Percentiles rank a stretch among this genome's conserved stretches.
These are phyloP conservation scores for Gobio gobio DNA, from an alignment of 2,113 vertebrate genomes.

Conservation along the genomic window DNA sequence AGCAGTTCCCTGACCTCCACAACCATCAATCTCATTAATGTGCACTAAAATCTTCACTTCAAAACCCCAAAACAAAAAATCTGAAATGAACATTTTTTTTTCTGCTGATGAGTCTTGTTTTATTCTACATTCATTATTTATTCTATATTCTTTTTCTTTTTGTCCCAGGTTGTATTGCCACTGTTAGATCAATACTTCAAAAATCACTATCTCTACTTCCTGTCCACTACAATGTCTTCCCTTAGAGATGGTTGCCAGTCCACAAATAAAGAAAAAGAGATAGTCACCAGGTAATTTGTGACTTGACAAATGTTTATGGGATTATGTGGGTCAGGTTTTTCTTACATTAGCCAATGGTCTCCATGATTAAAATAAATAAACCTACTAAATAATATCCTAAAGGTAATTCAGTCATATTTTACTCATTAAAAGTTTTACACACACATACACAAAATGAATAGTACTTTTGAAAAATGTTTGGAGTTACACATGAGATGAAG, in stretches of 20 bases:
- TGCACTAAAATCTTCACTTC: neutral
- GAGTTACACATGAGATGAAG: too few species aligned
- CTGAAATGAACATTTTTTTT: neutral
- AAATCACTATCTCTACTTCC: constrained; percentile 88
- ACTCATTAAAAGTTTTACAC: too few species aligned
- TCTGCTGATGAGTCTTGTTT: neutral
- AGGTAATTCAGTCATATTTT: too few species aligned
- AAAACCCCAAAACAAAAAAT: neutral
- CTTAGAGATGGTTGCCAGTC: constrained; percentile 82
- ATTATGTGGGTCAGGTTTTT: neutral
- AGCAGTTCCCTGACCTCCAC: constrained; percentile 37
- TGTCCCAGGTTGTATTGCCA: constrained; percentile 87
- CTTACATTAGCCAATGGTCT: neutral
- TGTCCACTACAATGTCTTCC: constrained; percentile 81
- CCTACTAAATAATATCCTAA: too few species aligned
- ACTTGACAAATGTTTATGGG: neutral
- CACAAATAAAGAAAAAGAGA: constrained; percentile 95
- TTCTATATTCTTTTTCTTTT: neutral
- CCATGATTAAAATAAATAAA: neutral
- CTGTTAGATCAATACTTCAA: constrained; percentile 93
- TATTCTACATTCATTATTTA: neutral
- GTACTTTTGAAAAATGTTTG: too few species aligned
- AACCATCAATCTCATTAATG: constrained; percentile 5
- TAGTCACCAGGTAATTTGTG: constrained; percentile 86
- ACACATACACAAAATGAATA: too few species aligned